Percentiles rank a stretch among this genome's conserved stretches.
Conservation (phyloP, 2,797 vertebrate genomes). For the Clarias platycephalus region DNA sequence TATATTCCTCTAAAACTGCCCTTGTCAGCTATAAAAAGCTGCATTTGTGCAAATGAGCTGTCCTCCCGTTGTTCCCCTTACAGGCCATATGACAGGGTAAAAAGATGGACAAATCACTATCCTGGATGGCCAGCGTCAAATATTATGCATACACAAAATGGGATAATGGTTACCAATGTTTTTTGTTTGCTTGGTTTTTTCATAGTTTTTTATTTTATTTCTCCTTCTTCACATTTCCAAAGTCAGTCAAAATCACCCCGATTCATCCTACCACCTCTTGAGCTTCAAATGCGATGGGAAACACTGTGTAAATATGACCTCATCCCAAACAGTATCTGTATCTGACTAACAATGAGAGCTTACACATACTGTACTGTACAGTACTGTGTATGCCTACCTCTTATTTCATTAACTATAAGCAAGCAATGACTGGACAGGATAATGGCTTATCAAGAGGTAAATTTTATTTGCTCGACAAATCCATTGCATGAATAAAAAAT, state of each 20-base stretch:
- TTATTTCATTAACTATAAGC: background rate
- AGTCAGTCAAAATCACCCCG: too few species aligned
- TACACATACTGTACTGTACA: background rate
- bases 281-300: background rate
- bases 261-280: background rate
- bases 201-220: background rate
- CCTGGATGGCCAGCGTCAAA: background rate
- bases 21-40: background rate
- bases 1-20: background rate
- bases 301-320: background rate
- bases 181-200: background rate
- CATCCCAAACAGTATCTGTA: background rate
- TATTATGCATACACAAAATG: background rate
- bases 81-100: background rate
- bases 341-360: too few species aligned
- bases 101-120: background rate
- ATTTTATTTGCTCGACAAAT: background rate
- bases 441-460: background rate
- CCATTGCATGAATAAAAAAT: slow-evolving; percentile 7
- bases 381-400: background rate
- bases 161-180: background rate
- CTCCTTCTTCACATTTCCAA: too few species aligned
- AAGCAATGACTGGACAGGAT: background rate
- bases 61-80: background rate
- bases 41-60: background rate